phyloP scores from a whole-genome alignment of 2,888 invertebrate species.

The Eretmocerus hayati region DNA sequence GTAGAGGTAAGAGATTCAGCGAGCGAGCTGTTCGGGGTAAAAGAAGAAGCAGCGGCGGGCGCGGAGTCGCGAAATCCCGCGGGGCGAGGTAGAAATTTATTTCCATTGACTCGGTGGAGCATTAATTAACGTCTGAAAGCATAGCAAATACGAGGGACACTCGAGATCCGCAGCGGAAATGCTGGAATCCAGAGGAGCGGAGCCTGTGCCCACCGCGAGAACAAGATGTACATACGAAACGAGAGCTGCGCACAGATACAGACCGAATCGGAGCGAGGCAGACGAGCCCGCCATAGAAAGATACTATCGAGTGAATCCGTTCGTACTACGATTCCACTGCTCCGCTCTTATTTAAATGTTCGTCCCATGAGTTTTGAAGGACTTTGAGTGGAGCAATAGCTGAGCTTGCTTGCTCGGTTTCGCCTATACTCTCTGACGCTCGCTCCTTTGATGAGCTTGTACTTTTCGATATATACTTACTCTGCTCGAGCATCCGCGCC shows the following conservation, averaged over 20 bases:
- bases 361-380: slow-evolving; percentile 3
- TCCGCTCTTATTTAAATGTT: slow-evolving; percentile 5
- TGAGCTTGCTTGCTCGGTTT: neutral
- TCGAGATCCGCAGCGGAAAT: neutral
- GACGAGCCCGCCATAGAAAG: too few relatives aligned
- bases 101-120: slow-evolving; percentile 19
- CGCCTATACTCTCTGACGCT: neutral
- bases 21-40: slow-evolving; percentile 3
- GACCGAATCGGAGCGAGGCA: neutral
- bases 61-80: slow-evolving; percentile 2
- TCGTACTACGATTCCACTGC: neutral
- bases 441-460: neutral
- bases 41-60: neutral
- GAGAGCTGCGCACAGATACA: neutral
- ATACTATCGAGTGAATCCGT: slow-evolving; percentile 13
- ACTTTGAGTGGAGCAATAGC: slow-evolving; percentile 7
- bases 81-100: slow-evolving; percentile 16
- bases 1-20: too few relatives aligned
- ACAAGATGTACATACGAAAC: slow-evolving; percentile 14
- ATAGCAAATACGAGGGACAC: slow-evolving; percentile 19
- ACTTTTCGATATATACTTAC: too few relatives aligned
- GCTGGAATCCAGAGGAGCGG: slow-evolving; percentile 1
- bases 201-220: too few relatives aligned
- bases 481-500: too few relatives aligned
- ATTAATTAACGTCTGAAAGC: slow-evolving; percentile 24